Percentiles rank a stretch among this genome's conserved stretches.
Evolutionary conservation across 2,113 vertebrate genomes (phyloP).

Genomic region (Balaenoptera acutorostrata): DNA sequence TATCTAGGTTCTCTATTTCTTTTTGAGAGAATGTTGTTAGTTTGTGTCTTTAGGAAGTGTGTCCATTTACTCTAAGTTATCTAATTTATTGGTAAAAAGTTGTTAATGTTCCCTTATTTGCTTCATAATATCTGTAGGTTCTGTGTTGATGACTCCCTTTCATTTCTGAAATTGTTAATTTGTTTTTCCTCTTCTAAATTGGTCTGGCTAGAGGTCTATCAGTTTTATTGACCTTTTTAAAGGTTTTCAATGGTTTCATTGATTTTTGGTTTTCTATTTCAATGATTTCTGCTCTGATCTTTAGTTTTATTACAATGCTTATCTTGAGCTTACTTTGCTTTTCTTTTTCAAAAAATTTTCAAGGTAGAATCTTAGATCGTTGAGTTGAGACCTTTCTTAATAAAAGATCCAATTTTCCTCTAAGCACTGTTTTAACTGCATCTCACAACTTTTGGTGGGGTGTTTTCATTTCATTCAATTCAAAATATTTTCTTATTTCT

Average conservation of each 20-base stretch:
- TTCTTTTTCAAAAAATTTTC: neutral
- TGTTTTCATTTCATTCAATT: neutral
- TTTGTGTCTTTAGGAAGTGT: neutral
- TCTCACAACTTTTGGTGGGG: neutral
- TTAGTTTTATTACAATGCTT: neutral
- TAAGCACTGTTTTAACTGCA: neutral
- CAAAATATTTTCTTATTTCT: neutral
- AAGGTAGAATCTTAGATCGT: neutral
- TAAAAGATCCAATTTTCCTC: neutral
- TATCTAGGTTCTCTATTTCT: neutral
- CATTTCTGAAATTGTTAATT: neutral
- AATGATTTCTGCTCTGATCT: neutral
- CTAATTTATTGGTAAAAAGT: neutral
- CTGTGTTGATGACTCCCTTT: neutral
- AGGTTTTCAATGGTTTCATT: neutral
- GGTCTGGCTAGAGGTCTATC: neutral
- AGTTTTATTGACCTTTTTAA: neutral
- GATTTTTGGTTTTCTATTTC: neutral
- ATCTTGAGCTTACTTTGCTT: neutral
- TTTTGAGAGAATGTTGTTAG: neutral
- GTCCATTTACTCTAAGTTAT: neutral
- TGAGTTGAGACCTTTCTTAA: neutral
- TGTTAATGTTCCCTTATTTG: neutral
- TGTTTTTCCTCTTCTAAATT: neutral
- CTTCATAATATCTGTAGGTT: neutral